These are phyloP conservation scores for Drosophila histrio DNA, from an alignment of 2,888 invertebrate species.

Conservation along the genomic window DNA sequence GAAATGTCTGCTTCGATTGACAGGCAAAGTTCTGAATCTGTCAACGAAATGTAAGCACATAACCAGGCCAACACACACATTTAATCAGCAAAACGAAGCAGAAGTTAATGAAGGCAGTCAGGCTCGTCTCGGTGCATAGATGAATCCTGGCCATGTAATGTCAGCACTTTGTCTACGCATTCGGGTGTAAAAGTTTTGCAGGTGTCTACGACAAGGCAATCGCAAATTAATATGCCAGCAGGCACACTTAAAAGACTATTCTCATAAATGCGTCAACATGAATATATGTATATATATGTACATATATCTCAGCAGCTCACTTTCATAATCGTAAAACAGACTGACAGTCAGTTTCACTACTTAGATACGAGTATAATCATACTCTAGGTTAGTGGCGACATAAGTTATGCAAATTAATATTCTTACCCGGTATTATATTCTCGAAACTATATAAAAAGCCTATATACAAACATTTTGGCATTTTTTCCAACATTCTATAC, in stretches of 20 bases:
- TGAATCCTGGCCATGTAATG: constrained; percentile 7
- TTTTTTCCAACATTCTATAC: too few species aligned
- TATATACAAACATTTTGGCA: too few species aligned
- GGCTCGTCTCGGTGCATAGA: neutral
- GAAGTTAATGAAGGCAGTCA: constrained; percentile 22
- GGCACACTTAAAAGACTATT: constrained; percentile 40
- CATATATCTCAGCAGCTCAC: constrained; percentile 9
- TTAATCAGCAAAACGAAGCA: constrained; percentile 37
- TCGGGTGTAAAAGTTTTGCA: constrained; percentile 48
- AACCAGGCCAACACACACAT: constrained; percentile 38
- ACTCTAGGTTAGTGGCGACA: neutral
- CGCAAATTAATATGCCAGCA: constrained; percentile 53
- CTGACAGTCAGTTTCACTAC: constrained; percentile 19
- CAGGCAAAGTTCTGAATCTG: constrained; percentile 29
- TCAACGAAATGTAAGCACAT: constrained; percentile 36
- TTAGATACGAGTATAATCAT: neutral
- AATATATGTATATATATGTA: neutral
- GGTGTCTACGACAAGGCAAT: constrained; percentile 41
- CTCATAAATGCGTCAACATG: neutral
- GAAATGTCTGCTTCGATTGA: constrained; percentile 45
- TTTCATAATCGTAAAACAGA: constrained; percentile 41
- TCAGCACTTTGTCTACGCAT: constrained; percentile 28
- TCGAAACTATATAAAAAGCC: neutral
- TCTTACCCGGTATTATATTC: neutral
- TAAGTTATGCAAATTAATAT: neutral